Evolutionary conservation across 1,140 invertebrate species (phyloP), one percentile per base, ranked within the genome.

Genomic region (Elysia chlorotica): DNA sequence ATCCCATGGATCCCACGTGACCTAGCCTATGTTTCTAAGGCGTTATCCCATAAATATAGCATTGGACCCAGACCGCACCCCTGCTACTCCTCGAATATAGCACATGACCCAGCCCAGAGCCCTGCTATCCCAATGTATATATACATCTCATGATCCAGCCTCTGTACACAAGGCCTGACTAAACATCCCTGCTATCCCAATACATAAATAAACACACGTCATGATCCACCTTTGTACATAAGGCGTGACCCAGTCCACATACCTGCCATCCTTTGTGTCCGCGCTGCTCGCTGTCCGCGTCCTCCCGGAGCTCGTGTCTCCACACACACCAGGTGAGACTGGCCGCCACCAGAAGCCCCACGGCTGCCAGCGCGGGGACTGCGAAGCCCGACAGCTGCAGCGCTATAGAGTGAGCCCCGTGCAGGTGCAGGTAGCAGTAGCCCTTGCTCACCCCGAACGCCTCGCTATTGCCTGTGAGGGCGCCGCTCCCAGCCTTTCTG

Each of bases 261-360:
- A 69, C 66, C 66, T 69, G 66, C 66, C 66, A 69, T 1, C 66
- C 66, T 35, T 69, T 69, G 31, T 69, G 48, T 23, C 57, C 66
- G 35, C 48, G 4, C 53, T 69, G 48, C 5, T 69, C 66, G 17
- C 48, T 57, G 19, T 35, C 56, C 17, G 56, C 66, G 48, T 56
- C 36, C 19, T 69, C 66, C 25, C 54, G 48, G 10, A 69, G 53
- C 54, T 69, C 54, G n/a, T 69, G 28, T 57, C 23, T 37, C 23
- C 41, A 35, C 14, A 56, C n/a, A 17, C 14, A 69, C 35, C 25
- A 57, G 10, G 53, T 69, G 31, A 69, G 2, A 36, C 25, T 69
- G n/a, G 54, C 57, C 21, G 66, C 66, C 30, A 69, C 53, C 1
- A 69, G 33, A 33, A 69, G 19, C 10, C 41, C 66, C 21, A 69